Evolutionary conservation across 2,797 vertebrate species (phyloP), one percentile per base, ranked within the genome.

Genomic region (Trachurus trachurus): DNA sequence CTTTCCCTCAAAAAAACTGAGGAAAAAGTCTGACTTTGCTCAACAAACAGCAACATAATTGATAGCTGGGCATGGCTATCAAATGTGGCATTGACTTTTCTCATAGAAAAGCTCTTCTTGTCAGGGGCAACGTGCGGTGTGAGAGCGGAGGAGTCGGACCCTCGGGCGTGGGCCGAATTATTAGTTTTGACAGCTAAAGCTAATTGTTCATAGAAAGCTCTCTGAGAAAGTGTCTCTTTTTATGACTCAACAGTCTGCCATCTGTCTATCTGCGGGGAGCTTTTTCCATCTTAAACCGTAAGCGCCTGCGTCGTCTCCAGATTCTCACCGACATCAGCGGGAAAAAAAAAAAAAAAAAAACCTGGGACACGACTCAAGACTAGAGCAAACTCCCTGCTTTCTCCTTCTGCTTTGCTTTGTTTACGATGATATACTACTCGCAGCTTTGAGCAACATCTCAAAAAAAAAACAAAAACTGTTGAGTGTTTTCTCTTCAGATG

Each of bases 171-270:
- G 71, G 66, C 59, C n/a, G 80, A 83, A 83, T 85, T 83, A 80
- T 84, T 71, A 60, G 87, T 75, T 90, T 68, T 88, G 83, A 91
- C 86, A 86, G 86, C 77, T 67, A 71, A 21, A 26, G 44, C 66
- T 87, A 88, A 92, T 88, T 90, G 82, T 87, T 86, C 77, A 73
- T 83, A 37, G 80, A 83, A 79, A 42, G 31, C 66, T 80, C 52
- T 78, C 37, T 90, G 87, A 90, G 84, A 90, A 89, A 81, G 83
- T 80, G 76, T 83, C 66, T 89, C 53, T 76, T 66, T 71, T 86
- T 45, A 62, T 87, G 83, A 88, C 73, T 87, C 87, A 26, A 86
- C 62, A 21, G 80, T 84, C 67, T 34, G 19, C 61, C 71, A 61
- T 84, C 83, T 82, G 86, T 77, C 78, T 62, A 56, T 81, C 50